Percentiles rank a stretch among this genome's conserved stretches.
Evolutionary conservation across 2,888 invertebrate species (phyloP).

Genomic region (Fragum fragum): DNA sequence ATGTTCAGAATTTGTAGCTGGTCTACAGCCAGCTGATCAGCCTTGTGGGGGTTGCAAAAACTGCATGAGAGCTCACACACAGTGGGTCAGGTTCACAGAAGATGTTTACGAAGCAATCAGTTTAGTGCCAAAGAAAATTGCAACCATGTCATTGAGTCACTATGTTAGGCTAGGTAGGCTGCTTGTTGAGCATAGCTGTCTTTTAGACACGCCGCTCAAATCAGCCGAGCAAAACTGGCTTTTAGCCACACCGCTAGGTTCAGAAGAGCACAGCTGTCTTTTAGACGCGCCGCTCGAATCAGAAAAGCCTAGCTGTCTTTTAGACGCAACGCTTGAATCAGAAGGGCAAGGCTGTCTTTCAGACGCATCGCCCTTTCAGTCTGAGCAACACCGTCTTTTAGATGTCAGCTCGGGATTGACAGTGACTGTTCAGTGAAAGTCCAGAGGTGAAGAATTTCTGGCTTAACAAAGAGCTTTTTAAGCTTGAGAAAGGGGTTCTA

Average conservation of each 20-base stretch:
- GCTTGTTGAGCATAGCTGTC: background rate
- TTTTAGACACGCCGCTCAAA: slow-evolving; percentile 3
- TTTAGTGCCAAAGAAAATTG: slow-evolving; percentile 1
- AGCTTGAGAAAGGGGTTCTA: slow-evolving; percentile 4
- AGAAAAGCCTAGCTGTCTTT: too few relatives aligned
- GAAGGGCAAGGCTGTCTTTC: too few relatives aligned
- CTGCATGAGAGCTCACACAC: slow-evolving; percentile 35
- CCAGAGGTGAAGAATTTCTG: slow-evolving; percentile 27
- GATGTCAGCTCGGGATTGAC: too few relatives aligned
- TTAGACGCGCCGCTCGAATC: background rate
- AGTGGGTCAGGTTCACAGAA: slow-evolving; percentile 42
- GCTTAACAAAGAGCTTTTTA: slow-evolving; percentile 31
- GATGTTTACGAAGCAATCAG: slow-evolving; percentile 36
- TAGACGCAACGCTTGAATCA: too few relatives aligned
- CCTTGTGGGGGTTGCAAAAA: slow-evolving; percentile 59
- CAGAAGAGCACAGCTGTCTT: background rate
- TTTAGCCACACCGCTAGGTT: background rate
- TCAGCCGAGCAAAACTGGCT: background rate
- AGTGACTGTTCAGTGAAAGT: slow-evolving; percentile 13
- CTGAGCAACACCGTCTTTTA: too few relatives aligned
- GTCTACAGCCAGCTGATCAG: slow-evolving; percentile 26
- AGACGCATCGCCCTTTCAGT: too few relatives aligned
- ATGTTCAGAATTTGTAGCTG: slow-evolving; percentile 27
- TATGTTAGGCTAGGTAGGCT: background rate
- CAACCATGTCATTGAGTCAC: background rate